These are phyloP conservation scores for Petrocephalus schoutedeni DNA, from an alignment of 2,797 vertebrate genomes.

Conservation along the genomic window DNA sequence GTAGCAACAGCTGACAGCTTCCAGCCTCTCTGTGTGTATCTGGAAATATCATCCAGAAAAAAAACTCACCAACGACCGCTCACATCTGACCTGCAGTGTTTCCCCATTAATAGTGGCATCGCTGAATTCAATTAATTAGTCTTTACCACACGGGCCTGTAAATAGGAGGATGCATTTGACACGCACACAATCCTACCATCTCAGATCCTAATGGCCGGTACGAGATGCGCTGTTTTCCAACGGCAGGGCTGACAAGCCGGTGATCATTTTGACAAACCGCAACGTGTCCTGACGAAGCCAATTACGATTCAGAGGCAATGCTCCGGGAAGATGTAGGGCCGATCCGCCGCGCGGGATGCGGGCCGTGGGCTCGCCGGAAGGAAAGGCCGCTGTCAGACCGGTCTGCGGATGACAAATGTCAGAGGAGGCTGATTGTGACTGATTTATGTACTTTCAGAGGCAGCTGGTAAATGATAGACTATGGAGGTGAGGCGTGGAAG, in stretches of 20 bases:
- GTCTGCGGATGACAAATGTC: constrained; percentile 63
- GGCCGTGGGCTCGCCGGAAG: neutral
- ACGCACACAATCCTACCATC: neutral
- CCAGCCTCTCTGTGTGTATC: neutral
- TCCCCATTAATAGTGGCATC: neutral
- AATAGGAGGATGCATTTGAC: neutral
- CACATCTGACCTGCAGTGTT: neutral
- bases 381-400: constrained; percentile 9
- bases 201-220: neutral
- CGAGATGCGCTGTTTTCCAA: neutral
- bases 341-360: neutral
- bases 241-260: neutral
- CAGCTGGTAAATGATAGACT: constrained; percentile 45
- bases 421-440: constrained; percentile 53
- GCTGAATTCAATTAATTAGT: neutral
- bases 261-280: constrained; percentile 24
- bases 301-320: neutral
- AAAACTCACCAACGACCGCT: neutral
- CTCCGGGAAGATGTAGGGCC: neutral
- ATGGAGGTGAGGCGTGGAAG: neutral
- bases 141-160: neutral
- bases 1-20: neutral
- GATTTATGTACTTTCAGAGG: constrained; percentile 63
- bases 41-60: constrained; percentile 5
- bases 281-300: neutral